Percentiles rank a stretch among this genome's conserved stretches.
Conservation (phyloP, 2,888 invertebrate species). For the Agrochola litura region DNA sequence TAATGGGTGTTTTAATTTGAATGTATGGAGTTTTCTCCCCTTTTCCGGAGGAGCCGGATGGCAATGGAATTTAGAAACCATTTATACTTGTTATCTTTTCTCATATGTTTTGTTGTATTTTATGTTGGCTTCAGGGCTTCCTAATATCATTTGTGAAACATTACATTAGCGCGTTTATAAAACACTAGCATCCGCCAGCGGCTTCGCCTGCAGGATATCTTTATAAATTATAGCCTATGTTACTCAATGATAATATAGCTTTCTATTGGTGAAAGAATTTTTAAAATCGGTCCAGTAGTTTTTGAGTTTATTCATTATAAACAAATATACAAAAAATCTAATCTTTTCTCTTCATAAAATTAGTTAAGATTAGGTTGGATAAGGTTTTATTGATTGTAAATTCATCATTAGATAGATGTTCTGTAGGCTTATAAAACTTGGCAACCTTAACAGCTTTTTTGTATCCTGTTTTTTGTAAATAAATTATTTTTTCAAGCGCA, state of each 20-base stretch:
- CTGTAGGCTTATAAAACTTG: not conserved
- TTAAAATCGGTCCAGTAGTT: too few relatives aligned
- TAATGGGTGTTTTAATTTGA: slow-evolving; percentile 32
- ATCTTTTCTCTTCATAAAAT: too few relatives aligned
- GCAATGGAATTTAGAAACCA: slow-evolving; percentile 32
- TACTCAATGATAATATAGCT: too few relatives aligned
- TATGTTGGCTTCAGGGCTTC: not conserved
- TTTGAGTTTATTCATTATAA: too few relatives aligned
- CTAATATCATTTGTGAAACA: not conserved
- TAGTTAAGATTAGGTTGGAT: not conserved
- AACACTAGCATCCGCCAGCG: too few relatives aligned
- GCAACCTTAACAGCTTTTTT: not conserved
- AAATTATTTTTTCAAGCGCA: not conserved
- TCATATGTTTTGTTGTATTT: not conserved
- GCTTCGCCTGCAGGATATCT: too few relatives aligned
- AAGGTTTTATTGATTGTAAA: not conserved
- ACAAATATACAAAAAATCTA: too few relatives aligned
- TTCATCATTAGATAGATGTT: not conserved
- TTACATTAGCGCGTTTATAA: not conserved
- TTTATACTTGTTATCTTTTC: slow-evolving; percentile 9
- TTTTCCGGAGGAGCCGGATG: not conserved
- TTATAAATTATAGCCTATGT: too few relatives aligned
- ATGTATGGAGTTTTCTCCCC: slow-evolving; percentile 18
- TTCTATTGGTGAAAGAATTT: too few relatives aligned
- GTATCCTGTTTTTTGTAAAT: too few relatives aligned